Base-by-base conservation (phyloP, 2,113 vertebrate species). In the Amphiprion percula region DNA sequence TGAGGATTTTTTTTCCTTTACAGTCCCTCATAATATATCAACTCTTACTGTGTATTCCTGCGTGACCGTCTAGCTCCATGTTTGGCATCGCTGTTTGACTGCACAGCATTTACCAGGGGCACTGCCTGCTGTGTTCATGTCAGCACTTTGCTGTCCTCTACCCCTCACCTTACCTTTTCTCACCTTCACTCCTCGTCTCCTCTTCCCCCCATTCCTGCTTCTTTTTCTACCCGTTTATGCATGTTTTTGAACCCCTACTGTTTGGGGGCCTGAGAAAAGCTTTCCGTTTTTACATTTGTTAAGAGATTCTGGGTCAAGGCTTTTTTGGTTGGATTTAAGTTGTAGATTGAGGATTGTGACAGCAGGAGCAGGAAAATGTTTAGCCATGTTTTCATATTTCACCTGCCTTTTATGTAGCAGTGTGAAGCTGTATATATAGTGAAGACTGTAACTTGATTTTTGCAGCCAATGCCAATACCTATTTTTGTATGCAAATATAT, bases 101-200 rank as follows among this genome's bases (percentile, higher is more conserved):
- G 71, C 53, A 39, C 66, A 65, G 52, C 67, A 46, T 81, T 78
- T 80, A 39, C 47, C 16, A 19, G 11, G 26, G 44, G 15, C 49
- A 24, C 68, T 49, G 41, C n/a, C 70, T 23, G 24, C 68, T 61
- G 39, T 69, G 23, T 65, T 71, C 59, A n/a, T 33, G 54, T 81
- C 24, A 16, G 24, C 23, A 28, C n/a, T 47, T 39, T 15, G 46
- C 68, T 74, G 28, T 65, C 67, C 66, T 88, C 84, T 84, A 69
- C 54, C 71, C 80, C 52, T 75, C 63, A 72, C 71, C 80, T 77
- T 61, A 60, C 79, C 16, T 81, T 21, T 69, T 10, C 39, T 44
- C 15, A 26, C 52, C 55, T 41, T 74, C 33, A 16, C 54, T 50
- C 19, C 39, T 15, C 53, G 16, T 52, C 54, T 41, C 19, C 26